phyloP scores from a whole-genome alignment of 2,797 vertebrate genomes.

The Xenops minutus region DNA sequence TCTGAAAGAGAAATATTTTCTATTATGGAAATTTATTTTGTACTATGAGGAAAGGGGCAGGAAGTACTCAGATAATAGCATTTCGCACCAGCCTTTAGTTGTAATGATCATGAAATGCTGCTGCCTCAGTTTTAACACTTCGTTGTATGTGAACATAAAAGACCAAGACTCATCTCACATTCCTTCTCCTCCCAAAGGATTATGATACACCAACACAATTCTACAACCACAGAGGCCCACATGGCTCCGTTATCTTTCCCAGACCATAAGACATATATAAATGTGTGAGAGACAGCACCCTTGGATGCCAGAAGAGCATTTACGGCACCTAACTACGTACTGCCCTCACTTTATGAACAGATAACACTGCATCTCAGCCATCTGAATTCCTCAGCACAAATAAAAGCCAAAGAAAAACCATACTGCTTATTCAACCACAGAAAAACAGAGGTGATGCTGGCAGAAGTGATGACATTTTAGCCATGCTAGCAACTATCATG shows the following conservation, averaged over 20 bases:
- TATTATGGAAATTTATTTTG: not conserved
- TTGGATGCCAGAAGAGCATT: not conserved
- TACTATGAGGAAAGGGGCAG: not conserved
- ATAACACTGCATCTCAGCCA: not conserved
- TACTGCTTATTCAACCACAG: not conserved
- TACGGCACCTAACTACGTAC: not conserved
- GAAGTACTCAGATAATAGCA: not conserved
- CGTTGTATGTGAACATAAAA: not conserved
- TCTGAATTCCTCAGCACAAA: not conserved
- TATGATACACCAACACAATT: not conserved
- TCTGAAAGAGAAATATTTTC: conserved; percentile 18
- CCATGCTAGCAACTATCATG: not conserved
- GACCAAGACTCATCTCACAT: not conserved
- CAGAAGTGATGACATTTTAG: not conserved
- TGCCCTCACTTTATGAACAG: not conserved
- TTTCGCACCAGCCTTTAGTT: conserved; percentile 9
- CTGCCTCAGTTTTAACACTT: not conserved
- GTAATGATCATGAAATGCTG: not conserved
- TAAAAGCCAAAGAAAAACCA: not conserved
- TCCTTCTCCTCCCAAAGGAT: not conserved
- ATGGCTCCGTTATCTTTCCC: not conserved
- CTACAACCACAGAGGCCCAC: not conserved
- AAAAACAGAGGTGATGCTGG: not conserved
- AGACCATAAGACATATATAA: not conserved
- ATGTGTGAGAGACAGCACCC: not conserved